phyloP scores from a whole-genome alignment of 2,113 vertebrate species.

The human (Homo sapiens) region DNA sequence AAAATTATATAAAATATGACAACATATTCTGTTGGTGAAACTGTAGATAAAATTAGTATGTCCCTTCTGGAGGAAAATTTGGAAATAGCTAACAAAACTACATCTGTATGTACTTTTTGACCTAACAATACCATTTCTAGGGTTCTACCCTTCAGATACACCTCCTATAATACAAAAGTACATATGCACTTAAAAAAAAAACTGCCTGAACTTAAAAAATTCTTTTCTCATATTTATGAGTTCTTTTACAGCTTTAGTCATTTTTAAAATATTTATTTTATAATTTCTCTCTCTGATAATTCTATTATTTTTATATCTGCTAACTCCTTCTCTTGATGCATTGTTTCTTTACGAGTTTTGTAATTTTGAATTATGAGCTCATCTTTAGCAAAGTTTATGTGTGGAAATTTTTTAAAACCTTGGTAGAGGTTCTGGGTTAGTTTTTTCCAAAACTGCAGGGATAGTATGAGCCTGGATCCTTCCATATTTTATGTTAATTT shows the following conservation, averaged over 20 bases:
- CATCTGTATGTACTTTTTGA: background rate
- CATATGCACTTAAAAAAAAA: background rate
- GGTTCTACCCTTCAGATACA: too few relatives aligned
- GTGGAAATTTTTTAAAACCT: background rate
- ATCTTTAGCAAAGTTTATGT: background rate
- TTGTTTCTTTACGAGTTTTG: background rate
- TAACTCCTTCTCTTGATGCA: background rate
- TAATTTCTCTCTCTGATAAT: background rate
- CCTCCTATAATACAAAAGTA: background rate
- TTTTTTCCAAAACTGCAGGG: background rate
- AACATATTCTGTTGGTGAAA: background rate
- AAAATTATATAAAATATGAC: background rate
- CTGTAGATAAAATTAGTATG: background rate
- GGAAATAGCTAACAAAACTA: background rate
- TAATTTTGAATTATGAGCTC: slow-evolving; percentile 9
- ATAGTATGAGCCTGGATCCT: background rate
- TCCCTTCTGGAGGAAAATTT: background rate
- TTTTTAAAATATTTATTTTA: background rate
- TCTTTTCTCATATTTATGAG: background rate
- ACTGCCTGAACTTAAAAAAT: background rate
- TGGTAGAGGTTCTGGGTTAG: background rate
- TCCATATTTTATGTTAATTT: background rate
- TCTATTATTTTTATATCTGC: background rate
- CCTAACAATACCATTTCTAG: background rate
- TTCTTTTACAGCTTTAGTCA: background rate